Percentiles rank a stretch among this genome's conserved stretches.
Evolutionary conservation across 2,797 vertebrate genomes (phyloP).

Genomic region (Manis crassicaudata): DNA sequence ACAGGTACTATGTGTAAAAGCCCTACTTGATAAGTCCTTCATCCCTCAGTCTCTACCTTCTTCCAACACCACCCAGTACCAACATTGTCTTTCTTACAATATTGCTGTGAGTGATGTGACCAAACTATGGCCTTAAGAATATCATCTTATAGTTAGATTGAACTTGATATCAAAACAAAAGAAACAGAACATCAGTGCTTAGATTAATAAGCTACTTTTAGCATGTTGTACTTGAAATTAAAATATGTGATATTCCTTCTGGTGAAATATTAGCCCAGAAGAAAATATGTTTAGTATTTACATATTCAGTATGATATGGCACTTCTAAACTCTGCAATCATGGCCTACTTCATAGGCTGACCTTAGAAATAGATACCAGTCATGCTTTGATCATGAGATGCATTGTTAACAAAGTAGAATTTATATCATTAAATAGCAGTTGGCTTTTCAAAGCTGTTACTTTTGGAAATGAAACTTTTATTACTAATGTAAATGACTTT

Average conservation of each 20-base stretch:
- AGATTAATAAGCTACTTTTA: neutral
- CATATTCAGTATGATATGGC: neutral
- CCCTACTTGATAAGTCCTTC: neutral
- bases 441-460: neutral
- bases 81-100: neutral
- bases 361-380: neutral
- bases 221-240: neutral
- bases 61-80: neutral
- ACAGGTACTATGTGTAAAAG: neutral
- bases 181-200: neutral
- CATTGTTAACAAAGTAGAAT: slow-evolving; percentile 37
- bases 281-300: slow-evolving; percentile 10
- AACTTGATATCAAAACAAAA: neutral
- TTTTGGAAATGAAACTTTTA: neutral
- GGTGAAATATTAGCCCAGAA: neutral
- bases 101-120: neutral
- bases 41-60: rapidly evolving
- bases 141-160: neutral
- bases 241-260: neutral
- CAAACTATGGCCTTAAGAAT: neutral
- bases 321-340: neutral
- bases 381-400: neutral
- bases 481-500: neutral
- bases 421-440: slow-evolving; percentile 24
- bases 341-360: neutral